Evolutionary conservation across 92 coral and sea anemone genomes (phyloP).

Genomic region (Anthopleura xanthogrammica): DNA sequence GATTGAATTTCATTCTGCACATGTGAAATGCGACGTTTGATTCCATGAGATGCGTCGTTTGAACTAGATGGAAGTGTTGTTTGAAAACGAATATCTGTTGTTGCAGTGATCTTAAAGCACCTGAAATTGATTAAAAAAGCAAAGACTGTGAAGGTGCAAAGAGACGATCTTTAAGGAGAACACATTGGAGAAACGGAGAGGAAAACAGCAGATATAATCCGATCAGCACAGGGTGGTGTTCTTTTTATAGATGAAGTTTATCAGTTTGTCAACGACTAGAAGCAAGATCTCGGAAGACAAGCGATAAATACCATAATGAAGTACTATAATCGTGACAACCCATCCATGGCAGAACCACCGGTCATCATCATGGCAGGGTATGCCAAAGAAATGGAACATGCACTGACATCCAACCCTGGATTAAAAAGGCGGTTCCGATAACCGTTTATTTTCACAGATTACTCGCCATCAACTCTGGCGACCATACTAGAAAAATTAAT

Average conservation of each 20-base stretch:
- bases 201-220: background rate
- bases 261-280: background rate
- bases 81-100: too few relatives aligned
- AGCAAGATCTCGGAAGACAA: slow-evolving; percentile 1
- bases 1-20: too few relatives aligned
- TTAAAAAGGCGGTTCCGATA: slow-evolving; percentile 3
- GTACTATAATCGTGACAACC: slow-evolving; percentile 2
- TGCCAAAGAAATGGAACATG: background rate
- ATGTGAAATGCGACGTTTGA: too few relatives aligned
- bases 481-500: background rate
- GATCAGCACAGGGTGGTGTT: slow-evolving; percentile 8
- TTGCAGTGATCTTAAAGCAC: background rate
- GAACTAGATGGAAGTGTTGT: too few relatives aligned
- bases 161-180: background rate
- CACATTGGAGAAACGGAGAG: slow-evolving; percentile 12
- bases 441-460: background rate
- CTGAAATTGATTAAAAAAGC: background rate
- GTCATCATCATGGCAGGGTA: slow-evolving; percentile 8
- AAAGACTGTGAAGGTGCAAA: background rate
- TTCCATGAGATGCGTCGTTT: too few relatives aligned
- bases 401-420: slow-evolving; percentile 1
- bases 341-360: background rate
- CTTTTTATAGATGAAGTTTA: slow-evolving; percentile 1
- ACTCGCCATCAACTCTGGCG: background rate
- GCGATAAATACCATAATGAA: slow-evolving; percentile 14